Evolutionary conservation across 2,888 invertebrate genomes (phyloP).

Genomic region (Acleris literana): DNA sequence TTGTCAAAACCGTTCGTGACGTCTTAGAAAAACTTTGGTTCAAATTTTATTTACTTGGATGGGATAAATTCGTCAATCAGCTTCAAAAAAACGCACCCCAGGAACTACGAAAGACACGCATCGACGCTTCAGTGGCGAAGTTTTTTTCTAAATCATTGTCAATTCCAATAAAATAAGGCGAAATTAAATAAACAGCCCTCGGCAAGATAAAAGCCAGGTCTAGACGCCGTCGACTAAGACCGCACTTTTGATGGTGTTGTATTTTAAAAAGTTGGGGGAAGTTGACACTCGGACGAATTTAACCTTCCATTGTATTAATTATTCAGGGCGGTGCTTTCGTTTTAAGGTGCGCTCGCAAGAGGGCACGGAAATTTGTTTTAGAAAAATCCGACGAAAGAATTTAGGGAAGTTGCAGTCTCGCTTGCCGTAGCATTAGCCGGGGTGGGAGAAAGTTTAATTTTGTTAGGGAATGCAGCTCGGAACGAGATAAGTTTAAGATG

Average conservation of each 20-base stretch:
- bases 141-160: conserved; percentile 78
- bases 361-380: conserved; percentile 77
- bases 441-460: conserved; percentile 74
- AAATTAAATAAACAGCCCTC: conserved; percentile 81
- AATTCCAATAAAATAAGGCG: conserved; percentile 76
- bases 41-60: conserved; percentile 66
- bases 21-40: conserved; percentile 52
- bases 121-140: conserved; percentile 54
- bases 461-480: conserved; percentile 75
- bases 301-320: conserved; percentile 83
- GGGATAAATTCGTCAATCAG: conserved; percentile 76
- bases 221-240: conserved; percentile 69
- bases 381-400: conserved; percentile 69
- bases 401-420: conserved; percentile 70
- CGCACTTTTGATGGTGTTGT: conserved; percentile 80
- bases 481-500: conserved; percentile 67
- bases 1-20: conserved; percentile 60
- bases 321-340: conserved; percentile 79
- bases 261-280: conserved; percentile 80
- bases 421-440: conserved; percentile 60
- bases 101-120: conserved; percentile 50
- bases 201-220: conserved; percentile 73
- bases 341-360: conserved; percentile 76
- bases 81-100: conserved; percentile 65
- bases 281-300: conserved; percentile 82